Base-by-base conservation (phyloP, 2,888 invertebrate species). In the Xanthia togata region DNA sequence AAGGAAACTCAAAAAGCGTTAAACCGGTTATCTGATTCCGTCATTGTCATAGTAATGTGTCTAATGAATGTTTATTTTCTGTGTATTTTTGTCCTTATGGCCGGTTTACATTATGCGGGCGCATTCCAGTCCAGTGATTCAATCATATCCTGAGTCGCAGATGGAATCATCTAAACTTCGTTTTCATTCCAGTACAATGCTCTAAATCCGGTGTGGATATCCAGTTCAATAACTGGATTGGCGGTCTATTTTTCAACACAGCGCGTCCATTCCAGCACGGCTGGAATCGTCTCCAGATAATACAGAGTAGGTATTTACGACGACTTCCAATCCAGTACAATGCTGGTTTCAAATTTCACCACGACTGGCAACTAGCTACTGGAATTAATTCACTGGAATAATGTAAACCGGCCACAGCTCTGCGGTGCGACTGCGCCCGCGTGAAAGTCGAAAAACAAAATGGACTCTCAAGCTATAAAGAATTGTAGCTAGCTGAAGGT, bases 1-100 rank as follows among this genome's bases (percentile, higher is more conserved):
- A 26, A 44, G 23, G 38, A 31, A 63, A 72, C 23, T 31, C 14
- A 17, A 31, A 47, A 57, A 14, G 2, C 38, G 2, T 23, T 38
- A 44, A 77, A 59, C 79, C 26, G 64, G 68, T 79, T 73, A 9
- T 53, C 53, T 68, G 53, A 11, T 60, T 71, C 59, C 23, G 47
- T 55, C 68, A 81, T 64, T 44, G 41, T 68, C 38, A 38, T 59
- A 67, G 23, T 17, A 38, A 26, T 26, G 14, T 53, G 17, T 38
- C 20, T 14, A 57, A 8, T 31, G 1, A 14, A 17, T 57, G 23
- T 55, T n/a, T 69, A 67, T 26, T 68, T 57, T 67, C 12, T 17
- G 60, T 57, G 23, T 41, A 0, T n/a, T 55, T 68, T 57, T 26
- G 17, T 62, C 17, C 26, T 14, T 57, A 57, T 41, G n/a, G 9